These are phyloP conservation scores for Eriosoma lanigerum DNA, from an alignment of 1,140 invertebrate species.

Conservation along the genomic window DNA sequence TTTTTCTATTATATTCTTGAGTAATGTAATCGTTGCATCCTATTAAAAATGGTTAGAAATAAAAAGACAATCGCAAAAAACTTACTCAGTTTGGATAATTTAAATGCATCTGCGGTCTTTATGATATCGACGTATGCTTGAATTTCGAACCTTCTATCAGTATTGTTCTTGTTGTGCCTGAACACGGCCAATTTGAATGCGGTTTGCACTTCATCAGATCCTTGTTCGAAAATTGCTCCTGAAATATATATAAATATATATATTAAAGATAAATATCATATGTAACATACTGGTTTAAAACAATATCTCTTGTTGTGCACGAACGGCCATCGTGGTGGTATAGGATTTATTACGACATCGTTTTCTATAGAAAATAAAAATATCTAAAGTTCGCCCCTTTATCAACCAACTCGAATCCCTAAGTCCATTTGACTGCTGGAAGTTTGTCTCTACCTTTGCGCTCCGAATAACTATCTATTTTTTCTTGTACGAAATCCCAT, in stretches of 20 bases:
- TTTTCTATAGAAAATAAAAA: neutral
- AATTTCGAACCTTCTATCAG: constrained; percentile 72
- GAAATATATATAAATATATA: constrained; percentile 58
- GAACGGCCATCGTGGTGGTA: neutral
- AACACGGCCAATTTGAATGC: constrained; percentile 84
- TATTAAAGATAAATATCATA: neutral
- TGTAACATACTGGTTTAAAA: too few relatives aligned
- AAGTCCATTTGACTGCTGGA: neutral
- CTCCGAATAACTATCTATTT: constrained; percentile 11
- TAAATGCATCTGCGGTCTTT: constrained; percentile 89
- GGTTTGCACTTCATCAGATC: constrained; percentile 83
- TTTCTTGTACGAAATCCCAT: neutral
- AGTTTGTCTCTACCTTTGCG: neutral
- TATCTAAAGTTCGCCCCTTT: neutral
- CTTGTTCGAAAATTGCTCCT: constrained; percentile 88
- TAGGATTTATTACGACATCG: neutral
- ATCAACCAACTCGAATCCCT: neutral
- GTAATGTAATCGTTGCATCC: too few relatives aligned
- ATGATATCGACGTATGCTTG: constrained; percentile 87
- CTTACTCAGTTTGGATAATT: constrained; percentile 85
- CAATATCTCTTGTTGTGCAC: neutral
- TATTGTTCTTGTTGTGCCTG: constrained; percentile 76
- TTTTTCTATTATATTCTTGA: too few relatives aligned
- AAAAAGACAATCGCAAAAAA: too few relatives aligned
- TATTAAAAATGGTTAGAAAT: too few relatives aligned